phyloP scores from a whole-genome alignment of 2,888 invertebrate genomes.

The Drosophila helvetica region DNA sequence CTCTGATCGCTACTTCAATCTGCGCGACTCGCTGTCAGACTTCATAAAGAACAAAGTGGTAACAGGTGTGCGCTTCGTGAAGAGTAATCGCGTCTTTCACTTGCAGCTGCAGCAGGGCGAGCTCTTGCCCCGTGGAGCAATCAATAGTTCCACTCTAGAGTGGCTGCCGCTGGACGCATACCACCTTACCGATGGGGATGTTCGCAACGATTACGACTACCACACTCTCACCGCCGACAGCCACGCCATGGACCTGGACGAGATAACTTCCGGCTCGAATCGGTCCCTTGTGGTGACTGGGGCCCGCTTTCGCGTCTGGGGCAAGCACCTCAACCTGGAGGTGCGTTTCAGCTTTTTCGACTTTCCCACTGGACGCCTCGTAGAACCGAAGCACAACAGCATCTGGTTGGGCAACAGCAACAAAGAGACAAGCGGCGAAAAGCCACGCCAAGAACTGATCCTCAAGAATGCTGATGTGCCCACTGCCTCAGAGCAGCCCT shows the following conservation, averaged over 20 bases:
- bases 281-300: slow-evolving; percentile 88
- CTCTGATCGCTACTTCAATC: slow-evolving; percentile 92
- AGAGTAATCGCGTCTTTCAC: slow-evolving; percentile 91
- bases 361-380: slow-evolving; percentile 89
- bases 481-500: slow-evolving; percentile 84
- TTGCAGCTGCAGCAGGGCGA: slow-evolving; percentile 91
- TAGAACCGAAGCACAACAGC: slow-evolving; percentile 86
- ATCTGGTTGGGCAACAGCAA: slow-evolving; percentile 93
- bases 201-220: slow-evolving; percentile 88
- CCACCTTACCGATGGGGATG: slow-evolving; percentile 84
- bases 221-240: slow-evolving; percentile 90
- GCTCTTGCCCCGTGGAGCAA: slow-evolving; percentile 87
- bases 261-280: slow-evolving; percentile 87
- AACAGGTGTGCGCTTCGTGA: slow-evolving; percentile 90
- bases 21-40: slow-evolving; percentile 87
- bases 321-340: slow-evolving; percentile 93
- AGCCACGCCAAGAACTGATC: slow-evolving; percentile 85
- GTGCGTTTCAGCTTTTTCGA: slow-evolving; percentile 91
- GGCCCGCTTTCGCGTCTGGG: slow-evolving; percentile 89
- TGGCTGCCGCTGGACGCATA: slow-evolving; percentile 90
- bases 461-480: slow-evolving; percentile 88
- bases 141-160: slow-evolving; percentile 86
- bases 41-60: slow-evolving; percentile 88
- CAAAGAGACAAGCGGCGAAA: slow-evolving; percentile 87
- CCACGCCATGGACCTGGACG: slow-evolving; percentile 91